Evolutionary conservation across 2,888 invertebrate genomes (phyloP), one percentile per base, ranked within the genome.

Genomic region (Apoda limacodes): DNA sequence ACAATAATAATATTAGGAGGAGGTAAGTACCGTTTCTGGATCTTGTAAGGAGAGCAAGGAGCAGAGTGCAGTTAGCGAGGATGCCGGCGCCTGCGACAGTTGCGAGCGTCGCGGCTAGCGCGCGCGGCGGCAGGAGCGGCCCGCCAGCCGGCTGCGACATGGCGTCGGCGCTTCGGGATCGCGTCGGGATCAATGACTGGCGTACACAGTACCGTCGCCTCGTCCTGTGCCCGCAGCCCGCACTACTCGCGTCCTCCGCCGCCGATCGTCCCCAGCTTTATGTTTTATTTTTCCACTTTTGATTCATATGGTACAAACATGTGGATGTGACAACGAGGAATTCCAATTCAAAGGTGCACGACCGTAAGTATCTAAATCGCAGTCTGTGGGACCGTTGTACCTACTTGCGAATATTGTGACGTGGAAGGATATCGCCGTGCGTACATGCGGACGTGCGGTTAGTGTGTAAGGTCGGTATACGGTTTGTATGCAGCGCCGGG

Each of bases 21-120:
- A n/a, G n/a, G n/a, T n/a, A n/a, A n/a, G n/a, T 72, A 83, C 84
- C 84, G 55, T 69, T 80, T 50, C 63, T 68, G 42, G 71, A 65
- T 35, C 71, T 63, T 46, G 65, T 75, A 43, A 78, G 50, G 33
- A 83, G 65, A 15, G 70, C 70, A 13, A 71, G 65, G 19, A 74
- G 47, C 15, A 74, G 51, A 12, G 75, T 69, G 48, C 70, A 75
- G 59, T 80, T 71, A 39, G 70, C 60, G 27, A 82, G 60, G 33
- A 69, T 62, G 30, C 66, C 75, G 44, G 69, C 68, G 62, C 76
- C 80, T 45, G 74, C 72, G 55, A 67, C 57, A 53, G 65, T 62
- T 43, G 69, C 64, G 40, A 70, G 43, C 51, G 49, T 61, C 28
- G 51, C 55, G 35, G 65, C 67, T 43, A 74, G 55, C 42, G 55